Base-by-base conservation (phyloP, 2,888 invertebrate species). In the Lucinisca nassula region DNA sequence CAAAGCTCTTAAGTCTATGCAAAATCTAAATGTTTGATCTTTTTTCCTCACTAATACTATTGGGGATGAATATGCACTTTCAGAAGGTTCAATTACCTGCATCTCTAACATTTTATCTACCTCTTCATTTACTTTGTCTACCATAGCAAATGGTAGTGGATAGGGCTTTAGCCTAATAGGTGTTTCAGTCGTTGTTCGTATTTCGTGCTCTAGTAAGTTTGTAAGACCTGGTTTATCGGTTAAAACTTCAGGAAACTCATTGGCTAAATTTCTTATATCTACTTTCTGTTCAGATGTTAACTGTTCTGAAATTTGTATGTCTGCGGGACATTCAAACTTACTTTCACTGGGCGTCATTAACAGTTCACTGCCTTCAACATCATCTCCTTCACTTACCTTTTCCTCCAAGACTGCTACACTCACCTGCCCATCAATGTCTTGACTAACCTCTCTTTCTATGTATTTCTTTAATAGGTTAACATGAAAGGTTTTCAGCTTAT, bases 1-100 rank as follows among this genome's bases (percentile, higher is more conserved):
- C 0, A 91, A 24, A n/a, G 30, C 61, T 32, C 92, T 61, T 45
- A 87, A 90, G 79, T 93, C 92, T 49, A 92, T 86, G 77, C 90
- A 91, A 45, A 90, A 89, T 37, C 92, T 79, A 51, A 76, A 85
- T 1, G 80, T 77, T 1, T 83, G 79, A 78, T 90, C 92, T 32
- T 80, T 78, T 61, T 91, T 92, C 58, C 79, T 87, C 12, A 89
- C 86, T 12, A 90, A 37, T 0, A 92, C 86, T 8, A 89, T 58
- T 40, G 92, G 91, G 12, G 90, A 83, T 30, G 82, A 79, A 80
- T 89, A 93, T 45, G 88, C 84, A 58, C 82, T 82, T 30, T 79
- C 32, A 1, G 91, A 92, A 4, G 83, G 80, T 77, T 90, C 88
- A 27, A 91, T 89, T 24, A 91, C 75, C 14, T 79, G 84, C 55